Percentiles rank a stretch among this genome's conserved stretches.
phyloP scores from a whole-genome alignment of 2,888 invertebrate genomes.

The Eupithecia pulchellata region DNA sequence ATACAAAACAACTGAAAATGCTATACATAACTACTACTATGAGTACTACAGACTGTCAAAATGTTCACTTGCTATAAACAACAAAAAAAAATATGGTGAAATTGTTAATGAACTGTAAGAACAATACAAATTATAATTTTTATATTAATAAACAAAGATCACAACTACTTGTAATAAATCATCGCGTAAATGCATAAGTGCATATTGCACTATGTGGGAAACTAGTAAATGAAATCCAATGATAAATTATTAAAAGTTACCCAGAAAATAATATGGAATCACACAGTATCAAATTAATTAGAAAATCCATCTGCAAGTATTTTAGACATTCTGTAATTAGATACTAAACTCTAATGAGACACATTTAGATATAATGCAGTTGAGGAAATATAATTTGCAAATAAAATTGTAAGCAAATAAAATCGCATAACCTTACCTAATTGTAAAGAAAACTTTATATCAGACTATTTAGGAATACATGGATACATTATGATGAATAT shows the following conservation, averaged over 20 bases:
- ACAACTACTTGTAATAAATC: conserved; percentile 17
- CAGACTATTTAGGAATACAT: neutral
- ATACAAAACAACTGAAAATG: neutral
- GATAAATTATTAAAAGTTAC: neutral
- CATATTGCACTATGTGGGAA: too few relatives aligned
- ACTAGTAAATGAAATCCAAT: too few relatives aligned
- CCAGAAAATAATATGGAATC: neutral
- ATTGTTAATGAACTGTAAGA: neutral
- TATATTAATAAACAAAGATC: neutral
- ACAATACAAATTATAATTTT: neutral
- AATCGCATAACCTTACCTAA: neutral
- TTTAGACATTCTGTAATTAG: neutral
- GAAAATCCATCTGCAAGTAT: neutral
- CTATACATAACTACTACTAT: neutral
- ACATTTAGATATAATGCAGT: neutral
- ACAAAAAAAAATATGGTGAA: neutral
- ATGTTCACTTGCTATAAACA: neutral
- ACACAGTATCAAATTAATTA: neutral
- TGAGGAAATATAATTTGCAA: neutral
- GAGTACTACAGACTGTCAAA: too few relatives aligned
- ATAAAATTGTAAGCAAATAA: neutral
- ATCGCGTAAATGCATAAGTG: conserved; percentile 66
- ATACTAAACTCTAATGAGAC: neutral
- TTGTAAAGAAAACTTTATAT: neutral
- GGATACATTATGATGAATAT: too few relatives aligned